Conservation (phyloP, 2,888 invertebrate genomes). For the Slavum lentiscoides region DNA sequence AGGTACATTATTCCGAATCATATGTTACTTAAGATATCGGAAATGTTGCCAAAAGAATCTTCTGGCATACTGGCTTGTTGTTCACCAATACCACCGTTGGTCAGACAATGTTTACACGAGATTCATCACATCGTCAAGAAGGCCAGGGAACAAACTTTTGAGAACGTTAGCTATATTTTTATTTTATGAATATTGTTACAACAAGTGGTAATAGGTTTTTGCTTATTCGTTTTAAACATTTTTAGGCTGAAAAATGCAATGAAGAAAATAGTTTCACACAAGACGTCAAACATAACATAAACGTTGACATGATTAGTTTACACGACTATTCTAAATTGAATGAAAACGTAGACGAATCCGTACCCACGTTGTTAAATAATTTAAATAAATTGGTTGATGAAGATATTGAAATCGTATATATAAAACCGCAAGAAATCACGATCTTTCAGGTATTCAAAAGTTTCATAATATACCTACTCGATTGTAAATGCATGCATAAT, state of each 20-base stretch:
- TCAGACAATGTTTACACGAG: slow-evolving; percentile 65
- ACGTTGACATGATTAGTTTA: slow-evolving; percentile 42
- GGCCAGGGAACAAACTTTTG: slow-evolving; percentile 71
- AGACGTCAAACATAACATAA: slow-evolving; percentile 38
- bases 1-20: slow-evolving; percentile 94
- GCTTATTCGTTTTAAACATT: neutral
- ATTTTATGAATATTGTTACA: neutral
- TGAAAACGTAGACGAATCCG: neutral
- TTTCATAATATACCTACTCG: neutral
- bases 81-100: slow-evolving; percentile 84
- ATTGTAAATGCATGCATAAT: neutral
- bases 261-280: slow-evolving; percentile 33
- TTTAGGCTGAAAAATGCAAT: slow-evolving; percentile 23
- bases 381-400: slow-evolving; percentile 12
- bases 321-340: slow-evolving; percentile 45
- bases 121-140: slow-evolving; percentile 71
- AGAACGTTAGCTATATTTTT: slow-evolving; percentile 59
- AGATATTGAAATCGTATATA: neutral
- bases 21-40: slow-evolving; percentile 88
- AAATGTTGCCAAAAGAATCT: slow-evolving; percentile 84
- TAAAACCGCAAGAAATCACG: slow-evolving; percentile 28
- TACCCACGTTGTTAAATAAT: slow-evolving; percentile 36
- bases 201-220: neutral
- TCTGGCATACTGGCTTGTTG: slow-evolving; percentile 93
- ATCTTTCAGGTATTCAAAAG: slow-evolving; percentile 26